phyloP scores from a whole-genome alignment of 2,888 invertebrate genomes.

The Psococerastis gibbosa region DNA sequence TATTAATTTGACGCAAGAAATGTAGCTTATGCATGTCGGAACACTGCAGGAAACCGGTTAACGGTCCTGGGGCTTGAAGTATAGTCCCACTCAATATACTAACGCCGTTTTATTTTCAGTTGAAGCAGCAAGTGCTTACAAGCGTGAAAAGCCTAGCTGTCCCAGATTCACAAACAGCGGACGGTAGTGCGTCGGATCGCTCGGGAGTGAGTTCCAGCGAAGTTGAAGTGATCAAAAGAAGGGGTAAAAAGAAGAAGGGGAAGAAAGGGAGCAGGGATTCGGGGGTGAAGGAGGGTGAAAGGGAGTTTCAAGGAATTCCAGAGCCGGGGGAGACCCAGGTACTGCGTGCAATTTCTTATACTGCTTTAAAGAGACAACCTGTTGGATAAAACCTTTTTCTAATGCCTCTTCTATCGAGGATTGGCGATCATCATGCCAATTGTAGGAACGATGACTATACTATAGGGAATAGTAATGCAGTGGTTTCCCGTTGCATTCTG shows the following conservation, averaged over 20 bases:
- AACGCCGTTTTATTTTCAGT: slow-evolving; percentile 7
- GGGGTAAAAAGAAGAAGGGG: slow-evolving; percentile 29
- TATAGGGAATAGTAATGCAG: no score
- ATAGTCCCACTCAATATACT: no score
- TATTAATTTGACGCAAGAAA: no score
- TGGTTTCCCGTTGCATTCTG: no score
- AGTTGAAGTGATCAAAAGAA: slow-evolving; percentile 19
- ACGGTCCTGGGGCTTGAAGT: no score
- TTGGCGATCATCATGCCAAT: no score
- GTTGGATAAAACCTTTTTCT: no score
- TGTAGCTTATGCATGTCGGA: no score
- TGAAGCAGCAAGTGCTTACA: slow-evolving; percentile 13
- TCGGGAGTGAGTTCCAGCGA: slow-evolving; percentile 10
- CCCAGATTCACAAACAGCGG: slow-evolving; percentile 8
- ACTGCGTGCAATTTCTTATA: not conserved
- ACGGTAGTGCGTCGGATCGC: slow-evolving; percentile 13
- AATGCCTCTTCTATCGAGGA: no score
- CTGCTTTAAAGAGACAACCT: no score
- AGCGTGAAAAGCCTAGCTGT: slow-evolving; percentile 11
- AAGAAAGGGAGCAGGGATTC: slow-evolving; percentile 25
- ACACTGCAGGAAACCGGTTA: no score
- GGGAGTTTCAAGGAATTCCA: slow-evolving; percentile 29
- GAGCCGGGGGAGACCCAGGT: slow-evolving; percentile 44
- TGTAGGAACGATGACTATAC: no score
- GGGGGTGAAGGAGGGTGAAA: slow-evolving; percentile 15